Evolutionary conservation across 2,888 invertebrate species (phyloP).

Genomic region (Xanthostigma xanthostigma): DNA sequence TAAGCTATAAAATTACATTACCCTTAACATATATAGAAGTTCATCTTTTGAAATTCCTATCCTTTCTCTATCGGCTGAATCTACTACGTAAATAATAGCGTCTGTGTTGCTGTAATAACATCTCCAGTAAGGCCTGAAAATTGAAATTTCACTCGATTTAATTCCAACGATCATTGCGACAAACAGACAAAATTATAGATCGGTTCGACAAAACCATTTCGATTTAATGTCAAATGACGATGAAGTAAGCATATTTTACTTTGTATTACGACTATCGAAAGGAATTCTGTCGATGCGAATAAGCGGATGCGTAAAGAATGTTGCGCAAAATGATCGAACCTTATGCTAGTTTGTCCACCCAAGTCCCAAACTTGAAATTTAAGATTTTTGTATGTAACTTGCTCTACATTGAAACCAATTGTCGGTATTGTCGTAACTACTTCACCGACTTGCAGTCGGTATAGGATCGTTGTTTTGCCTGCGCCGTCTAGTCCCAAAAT

Average conservation of each 20-base stretch:
- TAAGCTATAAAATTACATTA: slow-evolving; percentile 30
- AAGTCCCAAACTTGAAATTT: slow-evolving; percentile 99
- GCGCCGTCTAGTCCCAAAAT: slow-evolving; percentile 97
- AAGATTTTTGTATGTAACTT: slow-evolving; percentile 96
- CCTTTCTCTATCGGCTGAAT: slow-evolving; percentile 96
- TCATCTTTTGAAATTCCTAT: slow-evolving; percentile 99
- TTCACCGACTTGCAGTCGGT: slow-evolving; percentile 95
- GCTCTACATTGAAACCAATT: slow-evolving; percentile 98
- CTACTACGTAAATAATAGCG: slow-evolving; percentile 99
- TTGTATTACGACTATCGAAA: background rate
- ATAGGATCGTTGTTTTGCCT: slow-evolving; percentile 97
- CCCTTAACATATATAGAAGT: slow-evolving; percentile 90
- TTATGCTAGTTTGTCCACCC: slow-evolving; percentile 96
- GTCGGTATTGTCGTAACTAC: slow-evolving; percentile 98
- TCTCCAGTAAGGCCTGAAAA: slow-evolving; percentile 92
- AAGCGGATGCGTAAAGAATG: background rate
- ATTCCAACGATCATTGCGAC: background rate
- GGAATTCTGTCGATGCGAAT: background rate
- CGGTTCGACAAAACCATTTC: background rate
- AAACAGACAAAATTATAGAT: background rate
- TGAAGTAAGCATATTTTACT: background rate
- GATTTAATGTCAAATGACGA: no score
- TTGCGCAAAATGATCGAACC: slow-evolving; percentile 37
- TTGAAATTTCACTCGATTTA: slow-evolving; percentile 1
- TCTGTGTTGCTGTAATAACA: slow-evolving; percentile 99